These are phyloP conservation scores for Lasiurus cinereus DNA, from an alignment of 2,113 vertebrate species.

Conservation along the genomic window DNA sequence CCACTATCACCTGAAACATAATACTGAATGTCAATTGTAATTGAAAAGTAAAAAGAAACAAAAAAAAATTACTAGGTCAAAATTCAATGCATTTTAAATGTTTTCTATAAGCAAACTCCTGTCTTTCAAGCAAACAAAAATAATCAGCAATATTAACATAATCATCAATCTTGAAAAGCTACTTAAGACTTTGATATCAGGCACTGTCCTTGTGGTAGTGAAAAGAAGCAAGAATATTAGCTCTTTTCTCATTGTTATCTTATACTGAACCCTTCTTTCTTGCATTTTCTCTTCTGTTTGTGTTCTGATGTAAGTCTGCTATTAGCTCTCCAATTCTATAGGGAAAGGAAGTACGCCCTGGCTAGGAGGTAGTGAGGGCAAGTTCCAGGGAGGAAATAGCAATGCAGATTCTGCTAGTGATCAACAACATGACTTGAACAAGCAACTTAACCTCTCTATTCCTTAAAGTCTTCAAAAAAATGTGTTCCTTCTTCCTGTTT, in stretches of 20 bases:
- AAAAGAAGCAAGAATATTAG: neutral
- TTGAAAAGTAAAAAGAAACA: neutral
- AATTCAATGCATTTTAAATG: neutral
- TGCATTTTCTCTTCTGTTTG: constrained; percentile 12
- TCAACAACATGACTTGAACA: neutral
- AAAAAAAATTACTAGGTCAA: neutral
- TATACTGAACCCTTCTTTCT: neutral
- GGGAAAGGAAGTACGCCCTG: neutral
- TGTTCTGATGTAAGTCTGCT: neutral
- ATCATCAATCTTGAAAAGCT: neutral
- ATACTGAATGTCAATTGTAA: neutral
- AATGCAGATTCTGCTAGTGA: neutral
- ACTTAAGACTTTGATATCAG: neutral
- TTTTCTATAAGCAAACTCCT: neutral
- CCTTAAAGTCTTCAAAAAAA: constrained; percentile 50
- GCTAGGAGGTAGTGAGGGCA: neutral
- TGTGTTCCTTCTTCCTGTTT: neutral
- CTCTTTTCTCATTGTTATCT: constrained; percentile 3
- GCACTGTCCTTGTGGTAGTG: neutral
- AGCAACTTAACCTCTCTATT: neutral
- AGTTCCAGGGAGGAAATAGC: neutral
- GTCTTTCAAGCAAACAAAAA: constrained; percentile 16
- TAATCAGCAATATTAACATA: neutral
- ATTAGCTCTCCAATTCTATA: neutral
- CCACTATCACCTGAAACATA: neutral